Conservation (phyloP, 2,113 vertebrate genomes). For the Macquaria ambigua region DNA sequence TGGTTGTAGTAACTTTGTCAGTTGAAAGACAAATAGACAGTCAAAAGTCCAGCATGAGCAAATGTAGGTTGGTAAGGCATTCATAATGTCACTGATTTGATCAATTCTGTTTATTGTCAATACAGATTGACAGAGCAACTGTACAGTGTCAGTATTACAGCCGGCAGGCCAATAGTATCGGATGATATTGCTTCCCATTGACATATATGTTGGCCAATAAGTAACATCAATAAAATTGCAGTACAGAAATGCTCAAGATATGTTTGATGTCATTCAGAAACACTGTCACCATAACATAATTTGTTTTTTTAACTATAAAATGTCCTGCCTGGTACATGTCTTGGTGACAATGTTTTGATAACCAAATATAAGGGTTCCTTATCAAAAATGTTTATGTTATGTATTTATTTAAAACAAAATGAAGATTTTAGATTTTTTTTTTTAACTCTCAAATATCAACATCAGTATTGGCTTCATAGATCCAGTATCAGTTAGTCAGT, state of each 20-base stretch:
- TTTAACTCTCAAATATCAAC: neutral
- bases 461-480: neutral
- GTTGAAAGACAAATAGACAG: too few species aligned
- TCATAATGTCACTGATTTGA: neutral
- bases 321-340: neutral
- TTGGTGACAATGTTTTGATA: neutral
- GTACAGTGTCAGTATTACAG: neutral
- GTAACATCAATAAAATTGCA: neutral
- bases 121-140: neutral
- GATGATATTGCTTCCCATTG: neutral
- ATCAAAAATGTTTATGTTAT: neutral
- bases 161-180: neutral
- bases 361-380: neutral
- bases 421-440: neutral
- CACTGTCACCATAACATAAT: neutral
- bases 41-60: neutral
- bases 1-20: neutral
- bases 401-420: too few species aligned
- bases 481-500: neutral
- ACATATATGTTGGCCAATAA: neutral
- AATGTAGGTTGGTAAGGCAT: neutral
- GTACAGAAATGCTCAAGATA: neutral
- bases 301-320: neutral
- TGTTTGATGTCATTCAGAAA: neutral
- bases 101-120: neutral